phyloP scores from a whole-genome alignment of 2,888 invertebrate genomes.

The Rotaria socialis region DNA sequence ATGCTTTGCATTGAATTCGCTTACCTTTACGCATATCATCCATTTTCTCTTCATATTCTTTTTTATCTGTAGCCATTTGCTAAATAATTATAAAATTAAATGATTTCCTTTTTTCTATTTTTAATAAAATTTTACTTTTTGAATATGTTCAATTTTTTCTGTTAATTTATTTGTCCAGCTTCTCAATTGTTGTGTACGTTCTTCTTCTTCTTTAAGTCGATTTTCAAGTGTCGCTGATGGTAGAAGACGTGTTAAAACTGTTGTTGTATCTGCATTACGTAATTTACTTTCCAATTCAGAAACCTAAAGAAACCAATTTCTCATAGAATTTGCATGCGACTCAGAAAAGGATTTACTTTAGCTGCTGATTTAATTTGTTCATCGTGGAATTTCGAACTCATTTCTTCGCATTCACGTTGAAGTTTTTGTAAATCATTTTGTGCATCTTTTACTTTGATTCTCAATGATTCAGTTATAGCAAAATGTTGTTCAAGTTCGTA shows the following conservation, averaged over 20 bases:
- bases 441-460: constrained; percentile 8
- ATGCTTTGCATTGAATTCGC: no score
- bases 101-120: no score
- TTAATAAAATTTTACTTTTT: not conserved
- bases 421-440: constrained; percentile 11
- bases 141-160: not conserved
- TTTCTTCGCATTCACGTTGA: not conserved
- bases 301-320: not conserved
- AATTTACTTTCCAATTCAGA: not conserved
- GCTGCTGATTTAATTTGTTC: not conserved
- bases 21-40: constrained; percentile 9
- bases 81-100: not conserved
- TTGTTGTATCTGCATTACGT: constrained; percentile 31
- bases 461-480: not conserved
- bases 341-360: not conserved
- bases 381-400: not conserved
- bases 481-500: constrained; percentile 20
- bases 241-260: constrained; percentile 3
- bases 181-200: constrained; percentile 4
- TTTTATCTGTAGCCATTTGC: constrained; percentile 21
- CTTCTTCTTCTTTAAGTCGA: constrained; percentile 30
- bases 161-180: not conserved
- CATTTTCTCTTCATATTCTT: constrained; percentile 21
- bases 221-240: constrained; percentile 21
- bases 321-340: not conserved